phyloP scores from a whole-genome alignment of 2,113 vertebrate species.

The Numenius arquata region DNA sequence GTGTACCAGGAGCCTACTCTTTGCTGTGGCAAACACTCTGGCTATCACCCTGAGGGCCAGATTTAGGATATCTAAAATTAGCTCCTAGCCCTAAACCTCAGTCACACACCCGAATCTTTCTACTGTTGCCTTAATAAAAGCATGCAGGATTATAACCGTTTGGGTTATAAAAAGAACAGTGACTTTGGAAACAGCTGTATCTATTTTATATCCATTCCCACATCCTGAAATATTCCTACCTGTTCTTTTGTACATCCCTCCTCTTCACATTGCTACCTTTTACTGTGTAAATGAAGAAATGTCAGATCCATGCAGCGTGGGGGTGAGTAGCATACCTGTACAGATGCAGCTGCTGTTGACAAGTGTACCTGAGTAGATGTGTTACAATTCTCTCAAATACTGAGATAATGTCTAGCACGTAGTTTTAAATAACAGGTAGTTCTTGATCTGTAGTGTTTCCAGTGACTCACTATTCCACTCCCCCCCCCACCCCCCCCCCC shows the following conservation, averaged over 20 bases:
- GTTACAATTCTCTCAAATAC: neutral
- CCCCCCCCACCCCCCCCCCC: neutral
- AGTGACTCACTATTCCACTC: constrained; percentile 21
- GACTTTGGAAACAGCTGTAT: neutral
- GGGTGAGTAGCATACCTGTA: neutral
- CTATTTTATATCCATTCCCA: neutral
- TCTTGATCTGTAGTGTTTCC: neutral
- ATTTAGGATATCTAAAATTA: constrained; percentile 42
- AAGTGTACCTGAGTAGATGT: neutral
- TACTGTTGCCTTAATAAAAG: neutral
- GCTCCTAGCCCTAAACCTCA: neutral
- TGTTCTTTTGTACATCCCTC: neutral
- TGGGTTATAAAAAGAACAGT: neutral
- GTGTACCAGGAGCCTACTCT: neutral
- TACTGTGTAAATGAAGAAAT: neutral
- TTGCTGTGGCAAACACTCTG: neutral
- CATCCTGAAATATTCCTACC: neutral
- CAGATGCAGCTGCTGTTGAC: neutral
- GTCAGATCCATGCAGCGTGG: neutral
- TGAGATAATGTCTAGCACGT: neutral
- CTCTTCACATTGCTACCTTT: neutral
- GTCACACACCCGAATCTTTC: neutral
- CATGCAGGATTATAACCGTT: neutral
- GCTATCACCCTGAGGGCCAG: neutral
- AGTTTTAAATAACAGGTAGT: constrained; percentile 35